Base-by-base conservation (phyloP, 2,888 invertebrate genomes). In the Nomada flava region DNA sequence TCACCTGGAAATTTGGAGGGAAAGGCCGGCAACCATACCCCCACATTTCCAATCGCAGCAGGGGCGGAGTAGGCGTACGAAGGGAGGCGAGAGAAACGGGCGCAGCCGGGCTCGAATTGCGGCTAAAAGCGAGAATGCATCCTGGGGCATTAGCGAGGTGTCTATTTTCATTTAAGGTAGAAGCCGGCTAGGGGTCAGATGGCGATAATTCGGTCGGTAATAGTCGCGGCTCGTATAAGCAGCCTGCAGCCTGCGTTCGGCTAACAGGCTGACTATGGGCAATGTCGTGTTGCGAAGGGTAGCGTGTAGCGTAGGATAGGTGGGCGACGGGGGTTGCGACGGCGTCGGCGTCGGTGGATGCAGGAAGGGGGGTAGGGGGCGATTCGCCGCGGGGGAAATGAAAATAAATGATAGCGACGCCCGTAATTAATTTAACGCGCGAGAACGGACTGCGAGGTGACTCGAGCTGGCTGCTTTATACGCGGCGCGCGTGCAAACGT, bases 371-470 rank as follows among this genome's bases (percentile, higher is more conserved):
- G 70, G 57, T n/a, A 29, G 80, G 81, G 83, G 83, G 75, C 82
- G 86, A 89, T 89, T 88, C 89, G 90, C 90, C 86, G 88, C 89
- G 89, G 89, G 91, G 89, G 91, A 92, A 93, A 93, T 92, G 92
- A 93, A 93, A 93, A 93, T 92, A 92, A 92, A 92, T 92, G 92
- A 92, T 91, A 91, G 91, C 90, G 88, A 86, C 85, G 87, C 86
- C 90, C 88, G 92, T 92, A 93, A 93, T 93, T 92, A 92, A 92
- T 92, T 92, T 91, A 92, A 89, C 91, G 90, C 89, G 89, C 86
- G 88, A 87, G 85, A 89, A 89, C 87, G 84, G 87, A 90, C 89
- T 88, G 85, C 87, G 84, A 88, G 84, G 84, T 87, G 83, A 87
- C 86, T 82, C 80, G 86, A 88, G 88, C 89, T 85, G 82, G 87